These are phyloP conservation scores for Cyprinodon tularosa DNA, from an alignment of 2,113 vertebrate species.

Conservation along the genomic window DNA sequence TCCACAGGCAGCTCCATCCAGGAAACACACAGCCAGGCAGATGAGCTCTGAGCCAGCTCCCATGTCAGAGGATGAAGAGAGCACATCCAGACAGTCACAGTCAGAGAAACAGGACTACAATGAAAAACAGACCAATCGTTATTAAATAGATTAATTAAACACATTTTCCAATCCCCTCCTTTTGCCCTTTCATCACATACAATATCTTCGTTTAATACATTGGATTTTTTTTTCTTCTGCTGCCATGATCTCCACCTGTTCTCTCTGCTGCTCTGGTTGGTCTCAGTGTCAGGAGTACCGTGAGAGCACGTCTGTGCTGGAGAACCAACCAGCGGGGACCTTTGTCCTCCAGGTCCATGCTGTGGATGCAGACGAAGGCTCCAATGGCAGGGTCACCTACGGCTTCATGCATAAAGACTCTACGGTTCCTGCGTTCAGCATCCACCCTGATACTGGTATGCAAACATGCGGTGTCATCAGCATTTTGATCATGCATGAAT, in stretches of 20 bases:
- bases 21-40: too few relatives aligned
- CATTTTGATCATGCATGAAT: too few relatives aligned
- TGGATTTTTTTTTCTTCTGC: constrained; percentile 1
- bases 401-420: constrained; percentile 90
- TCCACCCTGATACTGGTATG: constrained; percentile 89
- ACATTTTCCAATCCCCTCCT: not conserved
- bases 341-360: constrained; percentile 88
- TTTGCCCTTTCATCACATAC: constrained; percentile 11
- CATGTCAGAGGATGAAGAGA: too few relatives aligned
- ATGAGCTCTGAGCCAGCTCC: too few relatives aligned
- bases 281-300: constrained; percentile 86
- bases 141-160: not conserved
- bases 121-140: too few relatives aligned
- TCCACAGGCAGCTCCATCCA: too few relatives aligned
- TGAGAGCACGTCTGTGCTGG: constrained; percentile 85
- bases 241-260: not conserved
- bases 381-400: constrained; percentile 88
- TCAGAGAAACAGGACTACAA: too few relatives aligned
- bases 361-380: constrained; percentile 87
- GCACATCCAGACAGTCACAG: too few relatives aligned
- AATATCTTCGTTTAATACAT: constrained; percentile 6
- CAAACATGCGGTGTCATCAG: not conserved
- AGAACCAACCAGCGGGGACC: constrained; percentile 88
- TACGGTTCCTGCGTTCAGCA: constrained; percentile 85
- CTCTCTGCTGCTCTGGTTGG: constrained; percentile 3